Percentiles rank a stretch among this genome's conserved stretches.
These are phyloP conservation scores for Apodemia duryi DNA, from an alignment of 2,888 invertebrate genomes.

Conservation along the genomic window DNA sequence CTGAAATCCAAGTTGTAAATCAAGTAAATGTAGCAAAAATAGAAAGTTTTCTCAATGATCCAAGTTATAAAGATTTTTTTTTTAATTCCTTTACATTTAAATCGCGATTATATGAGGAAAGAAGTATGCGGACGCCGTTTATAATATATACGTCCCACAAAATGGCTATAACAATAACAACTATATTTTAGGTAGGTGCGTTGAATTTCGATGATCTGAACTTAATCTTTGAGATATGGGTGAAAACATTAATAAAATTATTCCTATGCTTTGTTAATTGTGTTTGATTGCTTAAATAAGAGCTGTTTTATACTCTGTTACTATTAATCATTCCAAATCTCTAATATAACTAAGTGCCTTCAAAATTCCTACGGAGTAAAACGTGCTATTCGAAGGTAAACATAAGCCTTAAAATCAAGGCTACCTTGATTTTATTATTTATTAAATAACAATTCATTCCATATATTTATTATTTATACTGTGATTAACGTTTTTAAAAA, in stretches of 20 bases:
- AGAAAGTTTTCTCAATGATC: too few species aligned
- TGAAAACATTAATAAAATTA: background rate
- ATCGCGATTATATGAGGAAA: too few species aligned
- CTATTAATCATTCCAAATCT: slow-evolving; percentile 24
- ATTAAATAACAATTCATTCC: slow-evolving; percentile 59
- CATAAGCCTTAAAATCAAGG: slow-evolving; percentile 41
- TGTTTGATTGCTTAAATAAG: slow-evolving; percentile 3
- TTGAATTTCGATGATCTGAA: background rate
- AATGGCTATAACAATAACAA: too few species aligned
- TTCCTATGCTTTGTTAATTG: background rate
- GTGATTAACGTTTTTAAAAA: slow-evolving; percentile 62
- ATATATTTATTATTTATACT: slow-evolving; percentile 58
- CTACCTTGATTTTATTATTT: slow-evolving; percentile 44
- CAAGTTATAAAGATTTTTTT: too few species aligned
- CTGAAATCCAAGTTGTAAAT: too few species aligned
- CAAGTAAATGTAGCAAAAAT: too few species aligned
- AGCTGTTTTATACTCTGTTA: background rate
- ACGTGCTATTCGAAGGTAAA: slow-evolving; percentile 40
- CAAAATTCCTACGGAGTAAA: slow-evolving; percentile 39
- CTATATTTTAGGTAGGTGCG: background rate
- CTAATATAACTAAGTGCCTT: slow-evolving; percentile 47
- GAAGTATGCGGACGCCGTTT: too few species aligned
- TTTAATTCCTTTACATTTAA: too few species aligned
- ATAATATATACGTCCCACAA: too few species aligned
- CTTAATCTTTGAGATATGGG: background rate